Evolutionary conservation across 2,888 invertebrate genomes (phyloP), one percentile per base, ranked within the genome.

Genomic region (Agrochola litura): DNA sequence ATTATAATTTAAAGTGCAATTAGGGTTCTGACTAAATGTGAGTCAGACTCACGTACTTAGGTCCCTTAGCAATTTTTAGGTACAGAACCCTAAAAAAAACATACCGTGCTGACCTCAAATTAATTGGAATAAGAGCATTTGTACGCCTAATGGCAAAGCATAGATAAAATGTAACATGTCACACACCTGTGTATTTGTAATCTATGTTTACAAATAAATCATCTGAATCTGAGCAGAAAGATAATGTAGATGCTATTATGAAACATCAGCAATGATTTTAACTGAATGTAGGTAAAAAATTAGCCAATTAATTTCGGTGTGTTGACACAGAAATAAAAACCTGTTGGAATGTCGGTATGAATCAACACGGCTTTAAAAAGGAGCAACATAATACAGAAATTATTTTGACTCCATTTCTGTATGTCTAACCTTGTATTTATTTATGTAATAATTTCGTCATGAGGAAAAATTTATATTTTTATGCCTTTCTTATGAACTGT

Each of bases 391-490:
- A 76, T 67, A 60, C 16, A 58, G 70, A 61, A 25, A 74, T 79
- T 54, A 54, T 70, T 46, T n/a, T 54, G 60, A 37, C 58, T 74
- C 67, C 6, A 2, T 56, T 61, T 56, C n/a, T 77, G 30, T 22
- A n/a, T n/a, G 22, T 30, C 54, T 52, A 61, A 76, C 83, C 76
- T 83, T 76, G 72, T 69, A 60, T 65, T 66, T 63, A 72, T 68
- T 64, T 30, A 69, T 43, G 30, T 52, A 61, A 52, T 43, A 16
- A 72, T 73, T 46, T 30, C 14, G 52, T n/a, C 16, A 73, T 56
- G 60, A 78, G 82, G 66, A 67, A 73, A 77, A 69, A n/a, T 69
- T 6, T 4, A 10, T 66, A 52, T 19, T 61, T 30, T n/a, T 19
- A 16, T 9, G 37, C 25, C 12, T 22, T 14, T 60, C 14, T 65